Evolutionary conservation across 2,113 vertebrate genomes (phyloP).

Genomic region (Sylvicapra grimmia): DNA sequence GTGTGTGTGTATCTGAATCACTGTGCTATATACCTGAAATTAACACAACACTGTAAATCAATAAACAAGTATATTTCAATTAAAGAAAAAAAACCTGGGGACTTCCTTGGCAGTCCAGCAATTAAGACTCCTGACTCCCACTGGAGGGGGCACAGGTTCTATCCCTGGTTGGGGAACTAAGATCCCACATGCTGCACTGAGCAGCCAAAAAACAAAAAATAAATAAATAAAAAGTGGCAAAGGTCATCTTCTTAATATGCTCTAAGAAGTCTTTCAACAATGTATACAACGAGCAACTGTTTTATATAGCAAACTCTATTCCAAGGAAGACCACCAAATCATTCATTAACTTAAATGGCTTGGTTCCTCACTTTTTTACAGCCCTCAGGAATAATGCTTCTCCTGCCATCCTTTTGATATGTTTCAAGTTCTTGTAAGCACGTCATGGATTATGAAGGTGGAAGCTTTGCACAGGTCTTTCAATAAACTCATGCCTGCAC

Average conservation of each 20-base stretch:
- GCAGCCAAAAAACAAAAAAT: not conserved
- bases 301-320: not conserved
- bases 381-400: not conserved
- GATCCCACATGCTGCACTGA: not conserved
- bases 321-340: not conserved
- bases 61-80: not conserved
- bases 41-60: not conserved
- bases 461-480: constrained; percentile 18
- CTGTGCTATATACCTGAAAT: not conserved
- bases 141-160: not conserved
- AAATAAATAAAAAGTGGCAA: not conserved
- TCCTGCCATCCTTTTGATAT: not conserved
- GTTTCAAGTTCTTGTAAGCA: constrained; percentile 30
- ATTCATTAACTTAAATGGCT: not conserved
- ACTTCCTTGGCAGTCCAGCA: not conserved
- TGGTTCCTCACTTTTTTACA: constrained; percentile 14
- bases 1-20: not conserved
- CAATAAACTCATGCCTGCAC: constrained; percentile 43
- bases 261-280: not conserved
- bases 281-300: not conserved
- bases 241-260: not conserved
- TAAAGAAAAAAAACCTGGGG: not conserved
- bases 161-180: not conserved
- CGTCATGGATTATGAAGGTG: not conserved
- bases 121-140: not conserved